These are phyloP conservation scores for Nasonia giraulti DNA, from an alignment of 1,140 invertebrate genomes.

Conservation along the genomic window DNA sequence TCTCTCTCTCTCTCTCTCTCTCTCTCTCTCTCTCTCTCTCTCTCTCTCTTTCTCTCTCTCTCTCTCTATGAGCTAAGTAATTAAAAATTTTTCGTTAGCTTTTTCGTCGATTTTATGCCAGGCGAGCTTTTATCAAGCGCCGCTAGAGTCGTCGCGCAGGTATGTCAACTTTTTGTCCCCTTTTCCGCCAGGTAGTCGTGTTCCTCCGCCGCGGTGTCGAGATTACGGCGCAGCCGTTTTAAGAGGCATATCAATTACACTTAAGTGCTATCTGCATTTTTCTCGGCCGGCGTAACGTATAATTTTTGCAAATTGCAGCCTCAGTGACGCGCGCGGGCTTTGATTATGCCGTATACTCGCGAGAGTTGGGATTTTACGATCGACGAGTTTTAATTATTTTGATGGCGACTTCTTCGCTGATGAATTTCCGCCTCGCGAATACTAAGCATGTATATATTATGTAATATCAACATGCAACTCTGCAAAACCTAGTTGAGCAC, in stretches of 20 bases:
- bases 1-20: too few relatives aligned
- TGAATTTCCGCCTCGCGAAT: not conserved
- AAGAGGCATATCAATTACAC: conserved; percentile 29
- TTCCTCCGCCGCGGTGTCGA: not conserved
- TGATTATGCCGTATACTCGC: not conserved
- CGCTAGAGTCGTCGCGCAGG: not conserved
- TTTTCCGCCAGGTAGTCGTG: not conserved
- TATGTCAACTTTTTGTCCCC: not conserved
- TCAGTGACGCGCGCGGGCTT: not conserved
- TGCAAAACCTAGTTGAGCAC: too few relatives aligned
- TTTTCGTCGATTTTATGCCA: not conserved
- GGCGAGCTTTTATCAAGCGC: not conserved
- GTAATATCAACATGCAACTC: not conserved
- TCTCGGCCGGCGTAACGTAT: not conserved
- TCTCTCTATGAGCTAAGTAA: not conserved
- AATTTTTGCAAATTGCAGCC: not conserved
- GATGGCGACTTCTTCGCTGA: not conserved
- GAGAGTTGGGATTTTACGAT: not conserved
- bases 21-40: too few relatives aligned
- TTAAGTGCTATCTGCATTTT: conserved; percentile 22
- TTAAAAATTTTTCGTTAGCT: not conserved
- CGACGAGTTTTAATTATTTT: not conserved
- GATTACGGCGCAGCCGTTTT: not conserved
- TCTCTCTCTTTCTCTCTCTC: too few relatives aligned
- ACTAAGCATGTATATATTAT: too few relatives aligned